Base-by-base conservation (phyloP, 1,140 invertebrate species). In the Drosophila orena region DNA sequence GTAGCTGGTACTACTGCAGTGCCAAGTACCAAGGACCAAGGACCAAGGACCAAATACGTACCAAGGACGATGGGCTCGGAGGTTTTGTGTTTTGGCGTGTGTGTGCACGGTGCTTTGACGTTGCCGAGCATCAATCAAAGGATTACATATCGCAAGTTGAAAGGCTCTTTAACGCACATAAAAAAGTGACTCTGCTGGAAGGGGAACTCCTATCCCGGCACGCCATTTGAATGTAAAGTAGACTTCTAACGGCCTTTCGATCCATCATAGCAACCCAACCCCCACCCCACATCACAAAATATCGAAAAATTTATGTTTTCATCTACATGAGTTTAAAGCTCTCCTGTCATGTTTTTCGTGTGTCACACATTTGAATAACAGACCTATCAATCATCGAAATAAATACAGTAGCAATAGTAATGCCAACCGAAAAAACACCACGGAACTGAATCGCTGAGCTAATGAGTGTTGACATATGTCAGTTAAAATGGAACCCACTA, bases 111-210 rank as follows among this genome's bases (percentile, higher is more conserved):
- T 71, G 74, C 81, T 75, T 79, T 71, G 80, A 77, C 43, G 75
- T 68, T 77, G 60, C 57, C 14, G 64, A 84, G 65, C 83, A 86
- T 86, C 83, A 86, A 86, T 86, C 83, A 86, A 86, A 88, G 83
- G 83, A 86, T 86, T 86, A 86, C 83, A 86, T 86, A 86, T 86
- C 83, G 83, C 81, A 86, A 81, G 75, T 81, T 76, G 80, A 79
- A 83, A 83, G 84, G 54, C 65, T 73, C 75, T 81, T 86, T 70
- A 69, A 69, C 77, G 80, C 64, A 66, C 59, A 64, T n/a, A 77
- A 75, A 69, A 58, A 72, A 68, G 61, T 46, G 27, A 46, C 5
- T 46, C 20, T n/a, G 20, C 15, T 24, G 40, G 20, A 20, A 20
- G 38, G 44, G 40, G 49, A 47, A 58, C 43, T 54, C 11, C 38